A percentile compares a stretch with the other conserved stretches of the same genome.
phyloP scores from a whole-genome alignment of 2,797 vertebrate genomes.

The Aselliscus stoliczkanus region DNA sequence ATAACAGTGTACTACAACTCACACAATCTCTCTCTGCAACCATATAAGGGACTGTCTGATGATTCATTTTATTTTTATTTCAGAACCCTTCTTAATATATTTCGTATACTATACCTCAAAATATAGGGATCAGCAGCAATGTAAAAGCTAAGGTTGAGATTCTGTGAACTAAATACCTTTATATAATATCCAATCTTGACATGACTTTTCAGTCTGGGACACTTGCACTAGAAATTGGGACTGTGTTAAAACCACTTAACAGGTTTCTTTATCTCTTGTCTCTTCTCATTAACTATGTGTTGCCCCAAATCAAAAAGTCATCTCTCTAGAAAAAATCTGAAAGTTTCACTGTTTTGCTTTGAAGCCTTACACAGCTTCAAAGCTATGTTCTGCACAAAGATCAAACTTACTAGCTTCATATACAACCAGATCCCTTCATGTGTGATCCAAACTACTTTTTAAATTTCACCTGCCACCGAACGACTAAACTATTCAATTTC shows the following conservation, averaged over 20 bases:
- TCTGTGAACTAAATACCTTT: neutral
- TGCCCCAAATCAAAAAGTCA: neutral
- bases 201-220: neutral
- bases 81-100: neutral
- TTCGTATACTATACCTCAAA: neutral
- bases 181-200: neutral
- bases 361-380: conserved; percentile 1
- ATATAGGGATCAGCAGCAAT: neutral
- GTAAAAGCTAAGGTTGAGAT: neutral
- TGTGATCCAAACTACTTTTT: neutral
- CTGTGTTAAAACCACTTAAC: neutral
- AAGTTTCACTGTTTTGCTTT: conserved; percentile 23
- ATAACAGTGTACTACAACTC: neutral
- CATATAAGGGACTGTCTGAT: neutral
- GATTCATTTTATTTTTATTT: neutral
- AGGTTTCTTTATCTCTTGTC: neutral
- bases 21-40: neutral
- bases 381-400: neutral
- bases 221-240: neutral
- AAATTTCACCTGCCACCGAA: neutral
- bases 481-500: neutral
- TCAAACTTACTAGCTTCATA: neutral
- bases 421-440: neutral
- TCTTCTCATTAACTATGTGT: conserved; percentile 33
- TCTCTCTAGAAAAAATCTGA: conserved; percentile 27